phyloP scores from a whole-genome alignment of 2,797 vertebrate genomes.

The Nyctalus aviator region DNA sequence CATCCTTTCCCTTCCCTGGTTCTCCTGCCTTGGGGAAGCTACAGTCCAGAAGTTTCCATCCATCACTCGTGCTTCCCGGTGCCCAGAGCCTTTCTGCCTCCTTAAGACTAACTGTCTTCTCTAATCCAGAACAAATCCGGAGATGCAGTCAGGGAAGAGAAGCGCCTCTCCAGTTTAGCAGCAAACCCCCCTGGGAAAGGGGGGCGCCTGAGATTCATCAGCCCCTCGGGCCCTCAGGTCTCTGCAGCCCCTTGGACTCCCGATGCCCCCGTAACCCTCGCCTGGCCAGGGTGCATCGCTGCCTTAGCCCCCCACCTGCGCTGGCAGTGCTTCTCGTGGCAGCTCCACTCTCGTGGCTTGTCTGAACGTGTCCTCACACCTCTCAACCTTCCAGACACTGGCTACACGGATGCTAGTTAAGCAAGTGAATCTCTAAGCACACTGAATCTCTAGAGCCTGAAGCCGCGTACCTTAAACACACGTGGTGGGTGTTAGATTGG shows the following conservation, averaged over 20 bases:
- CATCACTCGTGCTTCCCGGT: constrained; percentile 69
- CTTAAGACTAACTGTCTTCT: constrained; percentile 88
- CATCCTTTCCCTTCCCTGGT: constrained; percentile 74
- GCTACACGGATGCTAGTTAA: constrained; percentile 38
- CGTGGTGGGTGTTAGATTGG: constrained; percentile 67
- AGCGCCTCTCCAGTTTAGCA: constrained; percentile 84
- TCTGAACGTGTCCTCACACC: constrained; percentile 85
- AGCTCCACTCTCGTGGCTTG: constrained; percentile 77
- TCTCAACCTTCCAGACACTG: constrained; percentile 84
- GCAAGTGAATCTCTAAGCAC: constrained; percentile 62
- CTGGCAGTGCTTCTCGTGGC: constrained; percentile 56
- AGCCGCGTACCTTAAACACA: constrained; percentile 40
- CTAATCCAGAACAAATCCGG: constrained; percentile 90
- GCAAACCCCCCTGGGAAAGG: constrained; percentile 84
- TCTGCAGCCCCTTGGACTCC: constrained; percentile 85
- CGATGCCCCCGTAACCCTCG: constrained; percentile 67
- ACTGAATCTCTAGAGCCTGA: constrained; percentile 62
- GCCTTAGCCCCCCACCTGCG: constrained; percentile 74
- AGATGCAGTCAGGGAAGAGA: constrained; percentile 87
- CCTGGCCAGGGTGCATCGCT: constrained; percentile 68
- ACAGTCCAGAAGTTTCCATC: constrained; percentile 70
- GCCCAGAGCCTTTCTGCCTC: constrained; percentile 76
- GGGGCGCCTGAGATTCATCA: constrained; percentile 85
- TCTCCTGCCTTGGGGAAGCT: constrained; percentile 80
- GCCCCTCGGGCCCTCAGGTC: constrained; percentile 87